A percentile compares a stretch with the other conserved stretches of the same genome.
Evolutionary conservation across 2,888 invertebrate species (phyloP).

Genomic region (Pachliopta kotzebuea): DNA sequence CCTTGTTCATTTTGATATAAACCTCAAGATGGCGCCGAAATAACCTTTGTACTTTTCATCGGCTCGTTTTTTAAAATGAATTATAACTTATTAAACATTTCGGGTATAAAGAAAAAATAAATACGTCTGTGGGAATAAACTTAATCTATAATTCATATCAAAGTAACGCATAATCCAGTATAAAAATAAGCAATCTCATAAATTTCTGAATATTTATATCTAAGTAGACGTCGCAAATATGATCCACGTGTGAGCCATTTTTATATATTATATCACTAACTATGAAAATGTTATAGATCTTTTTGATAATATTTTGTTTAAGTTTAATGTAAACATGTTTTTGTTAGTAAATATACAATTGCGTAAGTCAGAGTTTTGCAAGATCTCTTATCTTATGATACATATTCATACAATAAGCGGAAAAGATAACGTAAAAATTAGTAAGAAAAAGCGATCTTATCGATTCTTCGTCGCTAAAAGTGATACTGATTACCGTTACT

Average conservation of each 20-base stretch:
- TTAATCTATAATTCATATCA: background rate
- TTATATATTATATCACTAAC: background rate
- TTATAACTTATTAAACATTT: too few species aligned
- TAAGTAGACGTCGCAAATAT: too few species aligned
- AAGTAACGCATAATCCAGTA: background rate
- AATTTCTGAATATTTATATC: background rate
- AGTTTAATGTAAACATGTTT: background rate
- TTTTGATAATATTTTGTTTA: too few species aligned
- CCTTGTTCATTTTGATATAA: too few species aligned
- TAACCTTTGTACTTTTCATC: too few species aligned
- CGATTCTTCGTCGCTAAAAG: background rate
- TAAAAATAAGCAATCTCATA: background rate
- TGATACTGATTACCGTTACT: background rate
- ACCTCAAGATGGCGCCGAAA: too few species aligned
- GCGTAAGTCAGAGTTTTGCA: background rate
- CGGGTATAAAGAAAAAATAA: too few species aligned
- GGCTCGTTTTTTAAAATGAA: too few species aligned
- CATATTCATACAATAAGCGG: slow-evolving; percentile 1
- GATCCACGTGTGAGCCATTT: background rate
- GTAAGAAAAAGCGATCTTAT: background rate
- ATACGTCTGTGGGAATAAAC: background rate
- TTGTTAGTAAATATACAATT: background rate
- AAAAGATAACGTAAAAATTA: background rate
- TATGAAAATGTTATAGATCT: background rate
- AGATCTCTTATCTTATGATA: background rate